Percentiles rank a stretch among this genome's conserved stretches.
phyloP scores from a whole-genome alignment of 2,113 vertebrate species.

The Rhinoptilus africanus region DNA sequence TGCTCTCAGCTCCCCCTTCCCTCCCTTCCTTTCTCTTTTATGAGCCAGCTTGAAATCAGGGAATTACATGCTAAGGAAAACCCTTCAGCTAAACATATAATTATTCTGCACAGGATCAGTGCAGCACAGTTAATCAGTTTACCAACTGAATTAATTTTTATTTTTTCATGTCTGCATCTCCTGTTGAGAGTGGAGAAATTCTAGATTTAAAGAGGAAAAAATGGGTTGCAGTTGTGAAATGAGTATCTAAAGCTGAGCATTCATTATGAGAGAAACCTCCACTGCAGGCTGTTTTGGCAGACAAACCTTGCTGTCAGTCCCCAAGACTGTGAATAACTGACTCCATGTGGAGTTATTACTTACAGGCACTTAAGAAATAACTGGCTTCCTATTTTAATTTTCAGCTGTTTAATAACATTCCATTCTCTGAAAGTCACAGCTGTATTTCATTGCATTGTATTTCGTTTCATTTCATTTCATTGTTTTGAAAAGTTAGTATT shows the following conservation, averaged over 20 bases:
- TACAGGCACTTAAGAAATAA: constrained; percentile 28
- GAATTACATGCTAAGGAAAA: constrained; percentile 75
- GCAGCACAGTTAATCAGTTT: constrained; percentile 69
- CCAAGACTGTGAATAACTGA: neutral
- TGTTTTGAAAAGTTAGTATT: neutral
- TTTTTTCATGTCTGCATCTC: constrained; percentile 30
- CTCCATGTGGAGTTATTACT: constrained; percentile 13
- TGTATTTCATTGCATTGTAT: neutral
- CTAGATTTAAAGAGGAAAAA: neutral
- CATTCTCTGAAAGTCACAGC: neutral
- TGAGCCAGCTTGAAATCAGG: constrained; percentile 72
- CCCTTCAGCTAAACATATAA: constrained; percentile 73
- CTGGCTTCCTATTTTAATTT: constrained; percentile 19
- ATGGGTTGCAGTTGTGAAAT: neutral
- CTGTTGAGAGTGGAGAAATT: constrained; percentile 30
- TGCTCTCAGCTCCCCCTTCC: constrained; percentile 21
- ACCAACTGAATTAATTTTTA: constrained; percentile 61
- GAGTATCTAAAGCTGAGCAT: neutral
- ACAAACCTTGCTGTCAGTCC: neutral
- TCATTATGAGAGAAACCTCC: neutral
- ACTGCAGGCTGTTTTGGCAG: constrained; percentile 14
- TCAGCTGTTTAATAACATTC: neutral
- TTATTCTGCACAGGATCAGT: constrained; percentile 72
- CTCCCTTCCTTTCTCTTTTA: constrained; percentile 52
- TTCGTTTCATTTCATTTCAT: neutral